A percentile compares a stretch with the other conserved stretches of the same genome.
These are phyloP conservation scores for Caenorhabditis panamensis DNA, from an alignment of 2,888 invertebrate species.

Conservation along the genomic window DNA sequence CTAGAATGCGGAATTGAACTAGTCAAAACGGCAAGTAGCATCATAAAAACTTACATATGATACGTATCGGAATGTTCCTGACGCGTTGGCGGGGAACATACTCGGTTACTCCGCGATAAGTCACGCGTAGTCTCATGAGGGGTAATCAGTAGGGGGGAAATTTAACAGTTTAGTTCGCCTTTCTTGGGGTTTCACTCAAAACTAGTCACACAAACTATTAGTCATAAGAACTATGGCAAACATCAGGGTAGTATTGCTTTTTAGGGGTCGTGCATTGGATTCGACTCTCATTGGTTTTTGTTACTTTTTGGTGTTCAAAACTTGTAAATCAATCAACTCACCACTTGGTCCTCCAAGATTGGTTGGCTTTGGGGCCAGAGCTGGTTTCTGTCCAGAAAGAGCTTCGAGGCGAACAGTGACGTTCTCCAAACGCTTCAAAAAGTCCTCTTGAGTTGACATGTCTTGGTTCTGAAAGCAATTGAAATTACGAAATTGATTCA, in stretches of 20 bases:
- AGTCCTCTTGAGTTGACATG: slow-evolving; percentile 56
- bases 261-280: neutral
- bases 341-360: slow-evolving; percentile 51
- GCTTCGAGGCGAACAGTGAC: slow-evolving; percentile 74
- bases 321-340: slow-evolving; percentile 19
- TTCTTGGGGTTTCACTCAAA: too few relatives aligned
- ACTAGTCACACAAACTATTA: slow-evolving; percentile 20
- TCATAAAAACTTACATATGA: slow-evolving; percentile 51
- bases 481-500: too few relatives aligned
- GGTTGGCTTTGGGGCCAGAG: slow-evolving; percentile 77
- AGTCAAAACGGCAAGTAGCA: slow-evolving; percentile 12
- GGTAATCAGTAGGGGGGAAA: neutral
- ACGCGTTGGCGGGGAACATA: slow-evolving; percentile 19
- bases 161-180: neutral
- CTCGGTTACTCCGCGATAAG: slow-evolving; percentile 37
- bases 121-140: slow-evolving; percentile 42
- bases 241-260: too few relatives aligned
- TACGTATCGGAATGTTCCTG: slow-evolving; percentile 56
- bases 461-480: slow-evolving; percentile 40
- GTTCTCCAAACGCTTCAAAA: slow-evolving; percentile 59
- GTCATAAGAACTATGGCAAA: slow-evolving; percentile 46
- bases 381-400: slow-evolving; percentile 73
- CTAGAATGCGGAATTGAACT: neutral
- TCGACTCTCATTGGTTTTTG: neutral
- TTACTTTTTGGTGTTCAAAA: neutral